Percentiles rank a stretch among this genome's conserved stretches.
Conservation (phyloP, 1,140 invertebrate species). For the Dryas iulia region DNA sequence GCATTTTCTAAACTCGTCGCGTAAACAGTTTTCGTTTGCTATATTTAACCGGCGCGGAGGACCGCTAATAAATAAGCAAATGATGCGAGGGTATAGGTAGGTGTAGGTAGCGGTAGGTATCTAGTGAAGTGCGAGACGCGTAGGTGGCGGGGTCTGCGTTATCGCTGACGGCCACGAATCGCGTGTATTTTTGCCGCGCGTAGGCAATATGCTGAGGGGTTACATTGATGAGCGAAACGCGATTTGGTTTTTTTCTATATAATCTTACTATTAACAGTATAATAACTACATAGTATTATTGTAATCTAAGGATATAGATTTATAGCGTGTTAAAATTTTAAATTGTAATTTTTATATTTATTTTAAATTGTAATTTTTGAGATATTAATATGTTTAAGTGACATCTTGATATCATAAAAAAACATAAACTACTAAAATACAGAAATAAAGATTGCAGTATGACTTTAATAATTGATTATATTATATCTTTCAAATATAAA, state of each 20-base stretch:
- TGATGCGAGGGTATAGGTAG: slow-evolving; percentile 11
- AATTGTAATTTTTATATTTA: no score
- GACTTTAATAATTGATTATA: no score
- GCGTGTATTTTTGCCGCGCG: slow-evolving; percentile 57
- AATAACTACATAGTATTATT: neutral
- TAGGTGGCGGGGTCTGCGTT: slow-evolving; percentile 41
- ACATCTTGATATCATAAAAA: no score
- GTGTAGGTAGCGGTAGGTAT: slow-evolving; percentile 9
- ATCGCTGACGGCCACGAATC: slow-evolving; percentile 49
- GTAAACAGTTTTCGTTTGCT: slow-evolving; percentile 34
- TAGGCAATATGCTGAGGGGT: slow-evolving; percentile 38
- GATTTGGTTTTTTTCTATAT: slow-evolving; percentile 1
- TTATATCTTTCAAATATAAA: no score
- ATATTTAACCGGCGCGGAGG: slow-evolving; percentile 39
- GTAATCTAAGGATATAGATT: no score
- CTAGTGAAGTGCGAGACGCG: slow-evolving; percentile 36
- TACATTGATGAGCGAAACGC: slow-evolving; percentile 7
- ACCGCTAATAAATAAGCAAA: slow-evolving; percentile 40
- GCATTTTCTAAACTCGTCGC: slow-evolving; percentile 31
- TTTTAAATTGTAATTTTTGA: no score
- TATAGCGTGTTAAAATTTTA: no score
- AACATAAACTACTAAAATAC: no score
- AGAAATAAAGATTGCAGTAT: no score
- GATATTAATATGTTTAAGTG: no score
- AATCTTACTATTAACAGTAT: no score